Evolutionary conservation across 2,113 vertebrate genomes (phyloP), one percentile per base, ranked within the genome.

Genomic region (Paedocypris sp.): DNA sequence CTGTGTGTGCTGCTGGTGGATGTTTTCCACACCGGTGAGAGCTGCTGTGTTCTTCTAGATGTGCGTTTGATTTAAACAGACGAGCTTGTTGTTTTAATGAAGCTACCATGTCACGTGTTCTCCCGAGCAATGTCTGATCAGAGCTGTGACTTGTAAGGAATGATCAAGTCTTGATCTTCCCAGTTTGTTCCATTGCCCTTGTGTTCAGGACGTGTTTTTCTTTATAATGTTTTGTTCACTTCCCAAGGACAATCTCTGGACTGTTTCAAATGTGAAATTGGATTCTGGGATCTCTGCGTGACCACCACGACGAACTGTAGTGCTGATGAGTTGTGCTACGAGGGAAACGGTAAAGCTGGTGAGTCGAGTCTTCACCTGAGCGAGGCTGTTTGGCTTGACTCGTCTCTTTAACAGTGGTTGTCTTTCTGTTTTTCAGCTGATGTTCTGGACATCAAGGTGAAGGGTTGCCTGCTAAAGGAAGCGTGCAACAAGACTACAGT

Each of bases 271-370:
- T 69, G 67, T 65, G 35, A 64, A 1, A 48, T 69, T 42, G 67
- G 67, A 20, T 65, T 69, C 42, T 69, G 62, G 62, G n/a, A 69
- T 20, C 2, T 65, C 41, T 69, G 67, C 43, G 29, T 9, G 9
- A 56, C 56, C 16, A 65, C 67, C 10, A 60, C 33, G 15, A 26
- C 28, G 6, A 69, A 69, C 35, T 69, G 67, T 50, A 65, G 48
- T 36, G 28, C 1, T 49, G 28, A 51, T 8, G 62, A 65, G 3
- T 32, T 49, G 28, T 69, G 67, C 61, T 69, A 43, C 45, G 42
- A 49, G 46, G 67, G 62, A 13, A 54, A 5, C 36, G 67, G 67
- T 15, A 53, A 49, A n/a, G 62, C 67, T 60, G 67, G 67, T 64
- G 26, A 35, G 42, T 46, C n/a, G n/a, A n/a, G n/a, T n/a, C n/a